These are phyloP conservation scores for Steinernema khuongi DNA, from an alignment of 1,140 invertebrate species.

Conservation along the genomic window DNA sequence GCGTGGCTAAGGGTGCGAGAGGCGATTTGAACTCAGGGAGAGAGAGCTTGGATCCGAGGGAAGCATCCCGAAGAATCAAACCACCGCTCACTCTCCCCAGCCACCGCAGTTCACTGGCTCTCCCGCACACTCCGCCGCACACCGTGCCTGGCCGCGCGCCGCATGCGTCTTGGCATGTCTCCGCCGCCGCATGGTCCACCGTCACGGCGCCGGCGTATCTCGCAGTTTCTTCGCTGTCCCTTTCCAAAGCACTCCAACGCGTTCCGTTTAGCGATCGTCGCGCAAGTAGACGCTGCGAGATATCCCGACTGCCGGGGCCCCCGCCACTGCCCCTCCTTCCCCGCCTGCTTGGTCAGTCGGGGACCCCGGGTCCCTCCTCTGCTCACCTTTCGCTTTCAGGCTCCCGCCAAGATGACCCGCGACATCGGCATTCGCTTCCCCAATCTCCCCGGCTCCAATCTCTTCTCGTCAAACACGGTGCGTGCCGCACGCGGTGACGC, in stretches of 20 bases:
- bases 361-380: not conserved
- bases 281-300: slow-evolving; percentile 4
- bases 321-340: not conserved
- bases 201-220: slow-evolving; percentile 6
- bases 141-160: too few species aligned
- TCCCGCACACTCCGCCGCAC: too few species aligned
- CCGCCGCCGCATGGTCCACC: too few species aligned
- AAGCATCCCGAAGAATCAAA: too few species aligned
- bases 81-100: too few species aligned
- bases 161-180: not conserved
- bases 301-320: not conserved
- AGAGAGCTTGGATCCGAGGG: too few species aligned
- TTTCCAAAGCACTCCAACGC: too few species aligned
- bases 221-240: not conserved
- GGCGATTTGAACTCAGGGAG: too few species aligned
- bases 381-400: slow-evolving; percentile 18
- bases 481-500: not conserved
- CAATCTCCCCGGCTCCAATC: slow-evolving; percentile 28
- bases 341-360: slow-evolving; percentile 6
- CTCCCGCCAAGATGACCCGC: slow-evolving; percentile 27
- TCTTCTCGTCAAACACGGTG: slow-evolving; percentile 19
- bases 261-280: slow-evolving; percentile 6
- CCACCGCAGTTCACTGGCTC: too few species aligned
- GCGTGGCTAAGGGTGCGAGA: too few species aligned
- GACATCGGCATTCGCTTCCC: slow-evolving; percentile 35